Evolutionary conservation across 2,113 vertebrate species (phyloP).

Genomic region (Entomyzon cyanotis): DNA sequence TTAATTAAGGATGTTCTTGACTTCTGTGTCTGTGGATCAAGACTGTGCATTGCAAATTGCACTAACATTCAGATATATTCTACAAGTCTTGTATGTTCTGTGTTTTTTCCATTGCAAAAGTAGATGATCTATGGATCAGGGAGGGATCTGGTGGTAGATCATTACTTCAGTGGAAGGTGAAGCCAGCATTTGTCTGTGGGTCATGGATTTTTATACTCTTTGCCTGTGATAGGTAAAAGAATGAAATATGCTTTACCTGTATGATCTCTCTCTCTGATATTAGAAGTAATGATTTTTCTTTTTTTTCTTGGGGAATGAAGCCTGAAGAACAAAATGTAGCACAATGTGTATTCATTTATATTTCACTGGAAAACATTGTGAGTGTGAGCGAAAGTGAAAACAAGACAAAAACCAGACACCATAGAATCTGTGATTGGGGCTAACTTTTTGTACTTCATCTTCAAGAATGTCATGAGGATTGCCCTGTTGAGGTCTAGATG

Average conservation of each 20-base stretch:
- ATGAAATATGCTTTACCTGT: not conserved
- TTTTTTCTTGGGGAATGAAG: not conserved
- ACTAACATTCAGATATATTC: not conserved
- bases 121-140: not conserved
- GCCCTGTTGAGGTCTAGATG: not conserved
- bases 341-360: not conserved
- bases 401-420: not conserved
- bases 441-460: not conserved
- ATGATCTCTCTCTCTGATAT: not conserved
- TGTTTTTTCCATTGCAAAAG: not conserved
- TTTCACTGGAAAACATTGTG: not conserved
- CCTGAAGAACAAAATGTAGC: not conserved
- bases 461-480: not conserved
- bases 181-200: not conserved
- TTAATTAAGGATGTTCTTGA: not conserved
- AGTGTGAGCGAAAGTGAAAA: not conserved
- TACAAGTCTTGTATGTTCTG: not conserved
- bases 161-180: constrained; percentile 4
- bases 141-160: not conserved
- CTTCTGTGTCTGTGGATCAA: not conserved
- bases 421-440: not conserved
- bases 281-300: not conserved
- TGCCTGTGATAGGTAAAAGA: not conserved
- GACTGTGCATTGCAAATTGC: not conserved
- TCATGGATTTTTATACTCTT: constrained; percentile 28